These are phyloP conservation scores for Spodoptera exigua DNA, from an alignment of 2,888 invertebrate genomes.

Conservation along the genomic window DNA sequence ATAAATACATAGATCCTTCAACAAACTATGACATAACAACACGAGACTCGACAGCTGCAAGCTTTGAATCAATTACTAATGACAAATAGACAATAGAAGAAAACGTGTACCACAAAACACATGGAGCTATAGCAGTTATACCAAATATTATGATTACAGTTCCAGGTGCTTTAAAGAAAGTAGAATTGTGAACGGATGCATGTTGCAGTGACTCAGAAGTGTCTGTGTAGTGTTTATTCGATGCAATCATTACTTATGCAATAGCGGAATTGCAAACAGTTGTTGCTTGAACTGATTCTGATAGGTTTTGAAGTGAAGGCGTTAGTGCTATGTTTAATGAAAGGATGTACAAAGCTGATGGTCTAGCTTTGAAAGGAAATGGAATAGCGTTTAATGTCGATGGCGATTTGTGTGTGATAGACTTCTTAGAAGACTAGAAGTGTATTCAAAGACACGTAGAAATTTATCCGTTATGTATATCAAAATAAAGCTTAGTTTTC, in stretches of 20 bases:
- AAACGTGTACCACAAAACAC: constrained; percentile 32
- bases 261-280: constrained; percentile 48
- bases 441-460: no score
- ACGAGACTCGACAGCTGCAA: constrained; percentile 14
- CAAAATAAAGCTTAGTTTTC: no score
- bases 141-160: constrained; percentile 37
- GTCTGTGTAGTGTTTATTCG: constrained; percentile 38
- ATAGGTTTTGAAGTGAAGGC: constrained; percentile 4
- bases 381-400: no score
- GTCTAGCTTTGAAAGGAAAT: background rate
- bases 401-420: no score
- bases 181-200: constrained; percentile 33
- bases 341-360: background rate
- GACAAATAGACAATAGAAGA: constrained; percentile 13
- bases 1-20: no score
- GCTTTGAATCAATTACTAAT: constrained; percentile 15
- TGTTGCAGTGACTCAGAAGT: constrained; percentile 40
- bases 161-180: constrained; percentile 43
- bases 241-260: constrained; percentile 40
- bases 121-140: constrained; percentile 18
- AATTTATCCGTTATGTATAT: no score
- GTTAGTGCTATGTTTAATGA: constrained; percentile 1
- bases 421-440: no score
- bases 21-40: constrained; percentile 3
- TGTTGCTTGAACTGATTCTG: constrained; percentile 16